Conservation (phyloP, 1,140 invertebrate genomes). For the Drosophila rhopaloa region DNA sequence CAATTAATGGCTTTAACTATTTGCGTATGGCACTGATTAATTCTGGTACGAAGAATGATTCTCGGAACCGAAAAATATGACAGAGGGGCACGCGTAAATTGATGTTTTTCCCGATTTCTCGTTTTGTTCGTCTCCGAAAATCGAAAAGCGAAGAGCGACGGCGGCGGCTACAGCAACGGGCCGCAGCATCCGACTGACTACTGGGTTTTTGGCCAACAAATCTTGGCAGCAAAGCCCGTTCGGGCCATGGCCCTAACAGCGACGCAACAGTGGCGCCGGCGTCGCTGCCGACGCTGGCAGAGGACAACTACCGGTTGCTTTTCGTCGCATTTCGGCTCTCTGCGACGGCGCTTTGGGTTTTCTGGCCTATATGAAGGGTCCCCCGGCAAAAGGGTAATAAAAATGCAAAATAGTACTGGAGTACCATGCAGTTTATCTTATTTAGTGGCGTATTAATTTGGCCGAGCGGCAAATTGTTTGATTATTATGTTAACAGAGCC, state of each 20-base stretch:
- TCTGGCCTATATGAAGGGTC: background rate
- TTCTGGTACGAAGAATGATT: slow-evolving; percentile 12
- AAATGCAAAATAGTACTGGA: slow-evolving; percentile 73
- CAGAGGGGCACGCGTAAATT: slow-evolving; percentile 16
- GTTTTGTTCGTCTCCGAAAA: slow-evolving; percentile 12
- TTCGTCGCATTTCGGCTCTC: slow-evolving; percentile 39
- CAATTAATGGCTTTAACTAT: slow-evolving; percentile 27
- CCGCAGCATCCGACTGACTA: slow-evolving; percentile 75
- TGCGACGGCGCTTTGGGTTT: slow-evolving; percentile 38
- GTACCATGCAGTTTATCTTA: slow-evolving; percentile 74
- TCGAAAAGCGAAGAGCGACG: slow-evolving; percentile 43
- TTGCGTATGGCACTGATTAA: slow-evolving; percentile 38
- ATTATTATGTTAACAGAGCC: slow-evolving; percentile 42
- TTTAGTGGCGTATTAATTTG: slow-evolving; percentile 69
- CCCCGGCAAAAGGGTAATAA: slow-evolving; percentile 37
- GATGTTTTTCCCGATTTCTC: slow-evolving; percentile 20
- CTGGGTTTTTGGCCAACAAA: slow-evolving; percentile 62
- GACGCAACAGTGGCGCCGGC: slow-evolving; percentile 56
- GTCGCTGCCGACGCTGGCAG: slow-evolving; percentile 24
- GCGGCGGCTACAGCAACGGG: slow-evolving; percentile 60
- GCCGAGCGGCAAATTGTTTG: slow-evolving; percentile 55
- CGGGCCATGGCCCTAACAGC: slow-evolving; percentile 53
- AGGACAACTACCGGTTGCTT: slow-evolving; percentile 76
- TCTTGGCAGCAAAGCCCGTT: slow-evolving; percentile 30
- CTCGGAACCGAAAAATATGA: slow-evolving; percentile 20